Conservation (phyloP, 2,797 vertebrate genomes). For the Adelosebastes latens region DNA sequence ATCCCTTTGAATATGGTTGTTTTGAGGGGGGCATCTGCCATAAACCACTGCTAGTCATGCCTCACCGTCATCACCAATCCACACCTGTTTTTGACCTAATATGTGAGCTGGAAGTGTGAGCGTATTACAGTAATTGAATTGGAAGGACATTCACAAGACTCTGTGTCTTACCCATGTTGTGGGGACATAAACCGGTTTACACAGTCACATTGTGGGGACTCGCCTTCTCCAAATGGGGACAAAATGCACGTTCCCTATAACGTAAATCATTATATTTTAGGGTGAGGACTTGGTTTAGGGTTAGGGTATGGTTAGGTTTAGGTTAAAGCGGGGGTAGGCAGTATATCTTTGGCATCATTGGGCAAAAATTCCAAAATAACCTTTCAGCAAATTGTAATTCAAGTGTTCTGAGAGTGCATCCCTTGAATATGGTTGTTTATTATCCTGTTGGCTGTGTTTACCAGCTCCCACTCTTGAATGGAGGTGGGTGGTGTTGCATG, state of each 20-base stretch:
- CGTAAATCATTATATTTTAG: too few species aligned
- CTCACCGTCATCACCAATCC: slow-evolving; percentile 56
- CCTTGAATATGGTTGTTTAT: slow-evolving; percentile 17
- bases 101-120: slow-evolving; percentile 28
- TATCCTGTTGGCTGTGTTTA: slow-evolving; percentile 49
- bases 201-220: too few species aligned
- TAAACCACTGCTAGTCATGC: slow-evolving; percentile 49
- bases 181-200: too few species aligned
- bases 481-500: slow-evolving; percentile 46
- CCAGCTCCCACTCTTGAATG: slow-evolving; percentile 57
- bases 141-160: slow-evolving; percentile 18
- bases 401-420: too few species aligned
- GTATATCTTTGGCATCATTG: too few species aligned
- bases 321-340: fast-evolving
- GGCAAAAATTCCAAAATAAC: too few species aligned
- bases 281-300: too few species aligned
- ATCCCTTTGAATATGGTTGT: slow-evolving; percentile 17
- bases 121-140: slow-evolving; percentile 42
- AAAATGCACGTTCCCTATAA: too few species aligned
- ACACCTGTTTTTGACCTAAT: slow-evolving; percentile 59
- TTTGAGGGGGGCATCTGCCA: slow-evolving; percentile 20
- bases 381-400: too few species aligned
- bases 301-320: too few species aligned
- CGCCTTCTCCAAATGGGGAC: too few species aligned
- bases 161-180: not conserved